These are phyloP conservation scores for Bibio marci DNA, from an alignment of 2,888 invertebrate genomes.

Conservation along the genomic window DNA sequence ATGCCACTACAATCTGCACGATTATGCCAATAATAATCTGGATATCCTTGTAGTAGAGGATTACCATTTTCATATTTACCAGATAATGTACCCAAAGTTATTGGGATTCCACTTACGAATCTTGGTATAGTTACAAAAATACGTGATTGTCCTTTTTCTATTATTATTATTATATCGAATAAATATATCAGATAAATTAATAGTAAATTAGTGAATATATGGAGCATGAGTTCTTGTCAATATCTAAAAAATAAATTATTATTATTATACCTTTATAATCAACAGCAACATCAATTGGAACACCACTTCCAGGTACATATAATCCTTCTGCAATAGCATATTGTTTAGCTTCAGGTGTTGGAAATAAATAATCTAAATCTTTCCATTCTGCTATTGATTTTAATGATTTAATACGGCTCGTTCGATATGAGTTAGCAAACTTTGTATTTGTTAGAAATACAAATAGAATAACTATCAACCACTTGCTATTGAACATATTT, in stretches of 20 bases:
- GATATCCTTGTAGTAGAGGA: slow-evolving; percentile 40
- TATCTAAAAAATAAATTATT: no score
- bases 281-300: slow-evolving; percentile 39
- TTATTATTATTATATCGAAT: no score
- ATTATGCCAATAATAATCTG: slow-evolving; percentile 45
- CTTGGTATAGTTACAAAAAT: slow-evolving; percentile 58
- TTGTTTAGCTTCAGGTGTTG: slow-evolving; percentile 29
- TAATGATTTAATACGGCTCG: neutral
- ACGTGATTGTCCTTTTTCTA: slow-evolving; percentile 22
- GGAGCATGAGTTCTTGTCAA: no score
- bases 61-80: slow-evolving; percentile 27
- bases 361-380: slow-evolving; percentile 46
- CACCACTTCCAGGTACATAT: slow-evolving; percentile 40
- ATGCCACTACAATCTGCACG: slow-evolving; percentile 40
- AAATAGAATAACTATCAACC: no score
- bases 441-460: no score
- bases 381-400: slow-evolving; percentile 37
- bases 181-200: no score
- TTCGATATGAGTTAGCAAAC: no score
- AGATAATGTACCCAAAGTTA: slow-evolving; percentile 46
- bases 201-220: no score
- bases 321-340: slow-evolving; percentile 30
- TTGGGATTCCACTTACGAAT: slow-evolving; percentile 52
- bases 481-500: no score
- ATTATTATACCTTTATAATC: no score